Conservation (phyloP, 2,888 invertebrate genomes). For the Sminthurinus aureus region DNA sequence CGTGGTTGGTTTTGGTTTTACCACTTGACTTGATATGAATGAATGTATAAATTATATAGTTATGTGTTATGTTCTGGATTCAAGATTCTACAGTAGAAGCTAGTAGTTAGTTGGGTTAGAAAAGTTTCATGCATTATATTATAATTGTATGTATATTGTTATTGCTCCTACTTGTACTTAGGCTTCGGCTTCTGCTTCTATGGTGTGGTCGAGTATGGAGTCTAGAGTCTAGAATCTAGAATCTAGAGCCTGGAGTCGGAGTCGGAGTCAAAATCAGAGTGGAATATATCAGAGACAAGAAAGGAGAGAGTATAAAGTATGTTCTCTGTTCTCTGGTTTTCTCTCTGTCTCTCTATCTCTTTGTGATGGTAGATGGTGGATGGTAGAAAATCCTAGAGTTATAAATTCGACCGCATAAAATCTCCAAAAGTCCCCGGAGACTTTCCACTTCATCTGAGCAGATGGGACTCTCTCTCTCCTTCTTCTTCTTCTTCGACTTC, state of each 20-base stretch:
- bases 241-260: neutral
- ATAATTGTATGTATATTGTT: constrained; percentile 15
- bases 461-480: constrained; percentile 52
- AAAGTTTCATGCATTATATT: too few species aligned
- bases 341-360: too few species aligned
- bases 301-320: constrained; percentile 38
- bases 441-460: constrained; percentile 60
- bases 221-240: too few species aligned
- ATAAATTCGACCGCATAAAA: constrained; percentile 60
- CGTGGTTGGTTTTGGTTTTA: too few species aligned
- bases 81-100: too few species aligned
- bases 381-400: constrained; percentile 59
- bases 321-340: constrained; percentile 22
- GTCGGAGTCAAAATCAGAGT: constrained; percentile 17
- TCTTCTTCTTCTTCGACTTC: constrained; percentile 26
- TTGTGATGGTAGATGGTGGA: constrained; percentile 48
- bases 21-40: too few species aligned
- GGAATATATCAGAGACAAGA: constrained; percentile 46
- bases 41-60: too few species aligned
- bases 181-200: neutral
- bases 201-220: neutral
- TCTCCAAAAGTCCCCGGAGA: constrained; percentile 56
- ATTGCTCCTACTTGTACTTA: too few species aligned
- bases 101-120: too few species aligned
- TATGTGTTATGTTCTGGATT: too few species aligned